Evolutionary conservation across 1,140 invertebrate genomes (phyloP).

Genomic region (Micrasema minimum): DNA sequence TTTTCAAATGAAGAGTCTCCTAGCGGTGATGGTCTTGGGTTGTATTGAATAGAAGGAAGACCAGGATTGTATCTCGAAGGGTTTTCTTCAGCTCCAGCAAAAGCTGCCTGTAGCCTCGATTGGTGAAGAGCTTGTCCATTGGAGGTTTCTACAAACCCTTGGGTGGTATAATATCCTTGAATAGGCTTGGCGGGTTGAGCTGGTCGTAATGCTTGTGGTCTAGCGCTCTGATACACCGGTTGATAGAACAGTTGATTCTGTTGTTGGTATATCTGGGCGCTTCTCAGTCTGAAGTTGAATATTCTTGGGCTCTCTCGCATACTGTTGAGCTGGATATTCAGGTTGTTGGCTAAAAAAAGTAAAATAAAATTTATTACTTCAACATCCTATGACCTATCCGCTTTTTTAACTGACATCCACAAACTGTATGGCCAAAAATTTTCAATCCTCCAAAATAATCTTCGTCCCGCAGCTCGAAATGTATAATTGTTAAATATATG

Average conservation of each 20-base stretch:
- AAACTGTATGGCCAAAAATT: no score
- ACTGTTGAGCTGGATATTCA: constrained; percentile 18
- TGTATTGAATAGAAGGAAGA: constrained; percentile 36
- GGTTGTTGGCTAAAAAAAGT: constrained; percentile 40
- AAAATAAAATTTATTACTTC: constrained; percentile 18
- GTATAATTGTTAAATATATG: no score
- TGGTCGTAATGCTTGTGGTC: constrained; percentile 41
- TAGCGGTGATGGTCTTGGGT: constrained; percentile 27
- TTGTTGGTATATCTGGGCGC: constrained; percentile 33
- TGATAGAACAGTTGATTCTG: constrained; percentile 34
- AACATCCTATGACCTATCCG: no score
- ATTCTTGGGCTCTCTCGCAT: constrained; percentile 39
- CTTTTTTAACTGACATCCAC: no score
- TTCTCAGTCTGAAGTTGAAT: constrained; percentile 43
- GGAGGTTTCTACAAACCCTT: constrained; percentile 33
- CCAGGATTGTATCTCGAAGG: constrained; percentile 6
- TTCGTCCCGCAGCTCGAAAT: no score
- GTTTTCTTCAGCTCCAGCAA: constrained; percentile 49
- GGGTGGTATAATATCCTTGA: constrained; percentile 44
- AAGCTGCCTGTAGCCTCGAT: constrained; percentile 50
- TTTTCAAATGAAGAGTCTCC: constrained; percentile 50
- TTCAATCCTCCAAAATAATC: no score
- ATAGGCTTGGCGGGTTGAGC: constrained; percentile 41
- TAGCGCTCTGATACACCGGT: constrained; percentile 39
- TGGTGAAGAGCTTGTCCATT: constrained; percentile 49